phyloP scores from a whole-genome alignment of 1,140 invertebrate genomes.

The Brachionus angularis region DNA sequence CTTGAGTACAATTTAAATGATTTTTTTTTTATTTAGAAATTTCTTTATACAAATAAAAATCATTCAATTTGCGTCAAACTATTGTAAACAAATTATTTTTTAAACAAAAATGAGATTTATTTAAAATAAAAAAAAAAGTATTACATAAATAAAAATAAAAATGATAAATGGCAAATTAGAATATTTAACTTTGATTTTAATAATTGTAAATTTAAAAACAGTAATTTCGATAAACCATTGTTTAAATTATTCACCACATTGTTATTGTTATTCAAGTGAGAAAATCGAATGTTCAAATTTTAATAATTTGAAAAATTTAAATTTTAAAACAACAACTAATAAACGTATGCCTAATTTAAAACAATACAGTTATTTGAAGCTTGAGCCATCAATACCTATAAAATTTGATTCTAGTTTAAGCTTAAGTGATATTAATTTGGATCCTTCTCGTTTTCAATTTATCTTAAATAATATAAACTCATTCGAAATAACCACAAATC shows the following conservation, averaged over 20 bases:
- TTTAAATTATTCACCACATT: background rate
- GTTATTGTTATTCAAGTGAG: conserved; percentile 13
- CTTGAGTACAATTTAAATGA: no score
- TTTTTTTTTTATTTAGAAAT: no score
- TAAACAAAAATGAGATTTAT: no score
- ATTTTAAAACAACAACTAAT: background rate
- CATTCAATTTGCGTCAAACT: no score
- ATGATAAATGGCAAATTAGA: no score
- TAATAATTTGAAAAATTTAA: background rate
- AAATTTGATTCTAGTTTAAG: background rate
- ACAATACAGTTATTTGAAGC: conserved; percentile 4
- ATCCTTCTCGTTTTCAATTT: conserved; percentile 4
- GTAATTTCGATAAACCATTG: conserved; percentile 3
- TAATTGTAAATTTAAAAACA: no score
- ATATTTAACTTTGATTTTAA: no score
- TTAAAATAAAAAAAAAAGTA: no score
- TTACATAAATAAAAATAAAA: no score
- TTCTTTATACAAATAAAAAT: no score
- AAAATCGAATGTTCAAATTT: conserved; percentile 20
- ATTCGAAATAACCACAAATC: conserved; percentile 9
- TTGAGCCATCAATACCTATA: background rate
- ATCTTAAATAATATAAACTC: background rate
- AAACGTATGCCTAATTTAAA: conserved; percentile 29
- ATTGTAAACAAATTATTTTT: no score
- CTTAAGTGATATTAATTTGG: background rate